Conservation (phyloP, 2,797 vertebrate genomes). For the Paramormyrops hopkinsi region DNA sequence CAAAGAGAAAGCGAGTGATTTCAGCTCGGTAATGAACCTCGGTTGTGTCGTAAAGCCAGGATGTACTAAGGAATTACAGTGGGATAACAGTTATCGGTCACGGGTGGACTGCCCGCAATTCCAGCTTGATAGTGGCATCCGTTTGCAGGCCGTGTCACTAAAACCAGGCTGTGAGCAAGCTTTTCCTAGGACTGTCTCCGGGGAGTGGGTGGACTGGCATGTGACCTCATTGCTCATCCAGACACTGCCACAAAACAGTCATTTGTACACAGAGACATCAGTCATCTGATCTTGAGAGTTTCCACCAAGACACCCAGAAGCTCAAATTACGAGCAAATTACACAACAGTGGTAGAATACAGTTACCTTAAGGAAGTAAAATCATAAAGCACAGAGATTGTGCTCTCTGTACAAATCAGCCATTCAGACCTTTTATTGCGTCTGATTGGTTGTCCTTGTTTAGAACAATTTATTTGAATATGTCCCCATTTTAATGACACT, state of each 20-base stretch:
- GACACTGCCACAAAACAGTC: background rate
- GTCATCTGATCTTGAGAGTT: background rate
- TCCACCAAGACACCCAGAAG: background rate
- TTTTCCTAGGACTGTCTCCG: background rate
- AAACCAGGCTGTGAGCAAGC: background rate
- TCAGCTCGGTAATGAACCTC: background rate
- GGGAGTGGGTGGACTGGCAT: background rate
- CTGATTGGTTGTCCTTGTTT: background rate
- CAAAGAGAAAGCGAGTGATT: background rate
- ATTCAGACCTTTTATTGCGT: background rate
- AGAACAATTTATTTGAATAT: background rate
- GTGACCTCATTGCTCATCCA: background rate
- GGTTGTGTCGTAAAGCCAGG: background rate
- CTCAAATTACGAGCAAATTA: background rate
- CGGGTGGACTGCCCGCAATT: background rate
- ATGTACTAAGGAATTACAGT: background rate
- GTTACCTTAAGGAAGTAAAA: background rate
- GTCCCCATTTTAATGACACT: background rate
- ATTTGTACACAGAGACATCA: background rate
- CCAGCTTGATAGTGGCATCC: background rate
- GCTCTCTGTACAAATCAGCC: background rate
- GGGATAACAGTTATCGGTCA: background rate
- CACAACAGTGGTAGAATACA: background rate
- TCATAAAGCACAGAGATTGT: background rate
- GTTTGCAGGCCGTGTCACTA: background rate